Base-by-base conservation (phyloP, 2,797 vertebrate species). In the Eleutherodactylus coqui region DNA sequence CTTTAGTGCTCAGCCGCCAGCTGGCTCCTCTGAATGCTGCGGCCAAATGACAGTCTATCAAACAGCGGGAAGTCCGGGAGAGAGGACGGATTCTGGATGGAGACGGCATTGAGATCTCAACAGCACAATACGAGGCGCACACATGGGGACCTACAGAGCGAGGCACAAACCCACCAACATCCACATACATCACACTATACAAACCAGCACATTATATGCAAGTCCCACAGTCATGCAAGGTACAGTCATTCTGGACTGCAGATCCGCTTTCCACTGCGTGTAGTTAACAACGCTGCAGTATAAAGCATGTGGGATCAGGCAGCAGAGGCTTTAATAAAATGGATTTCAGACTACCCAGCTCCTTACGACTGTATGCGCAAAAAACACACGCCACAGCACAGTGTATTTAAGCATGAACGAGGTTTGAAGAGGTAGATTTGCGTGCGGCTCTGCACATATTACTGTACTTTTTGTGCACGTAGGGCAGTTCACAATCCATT, bases 1-100 rank as follows among this genome's bases (percentile, higher is more conserved):
- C 94, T 94, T 95, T 94, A 94, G 93, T 93, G 94, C 94, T 95
- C 94, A 94, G 93, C 93, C 94, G 94, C 94, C 94, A 95, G 94
- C 94, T 95, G 95, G 94, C 93, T 94, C 92, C 93, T 94, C 93
- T 93, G 93, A 94, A 94, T 92, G 93, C 93, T 92, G 93, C 93
- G 93, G 93, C 94, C 94, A 92, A 94, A 94, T 94, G 94, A 94
- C 93, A 95, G 94, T 94, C 93, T 93, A 95, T 95, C 94, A 94
- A 94, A 94, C 95, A 95, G 94, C 94, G 93, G 93, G 94, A 92
- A 94, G 94, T 93, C 93, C 90, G 90, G 93, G 92, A 94, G 93
- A 94, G 93, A 92, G 92, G 91, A 93, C 90, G 90, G 90, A 92
- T 95, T 93, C 94, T 93, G 91, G 93, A 92, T 92, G 88, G 84